A percentile compares a stretch with the other conserved stretches of the same genome.
These are phyloP conservation scores for Oreonectes daqikongensis DNA, from an alignment of 2,797 vertebrate species.

Conservation along the genomic window DNA sequence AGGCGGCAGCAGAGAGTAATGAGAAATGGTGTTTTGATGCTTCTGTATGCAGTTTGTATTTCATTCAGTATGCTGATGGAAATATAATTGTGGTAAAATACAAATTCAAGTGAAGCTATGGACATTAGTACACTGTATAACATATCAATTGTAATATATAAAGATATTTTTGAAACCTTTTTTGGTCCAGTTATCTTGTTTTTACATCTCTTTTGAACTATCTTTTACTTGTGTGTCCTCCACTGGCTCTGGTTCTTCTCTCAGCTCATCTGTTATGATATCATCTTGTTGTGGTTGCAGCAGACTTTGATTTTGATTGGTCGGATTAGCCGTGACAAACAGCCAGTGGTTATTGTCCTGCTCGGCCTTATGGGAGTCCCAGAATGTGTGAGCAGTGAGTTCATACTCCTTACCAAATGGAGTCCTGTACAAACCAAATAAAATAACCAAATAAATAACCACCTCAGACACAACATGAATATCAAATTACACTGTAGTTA, in stretches of 20 bases:
- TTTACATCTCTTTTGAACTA: not conserved
- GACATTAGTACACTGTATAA: not conserved
- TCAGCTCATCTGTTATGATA: constrained; percentile 13
- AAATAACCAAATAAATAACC: constrained; percentile 20
- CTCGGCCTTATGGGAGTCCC: constrained; percentile 85
- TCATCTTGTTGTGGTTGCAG: constrained; percentile 56
- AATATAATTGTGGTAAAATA: not conserved
- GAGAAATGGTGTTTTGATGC: not conserved
- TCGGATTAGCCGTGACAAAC: constrained; percentile 79
- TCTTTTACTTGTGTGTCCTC: constrained; percentile 11
- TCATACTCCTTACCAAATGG: constrained; percentile 86
- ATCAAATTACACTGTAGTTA: not conserved
- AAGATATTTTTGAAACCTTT: not conserved
- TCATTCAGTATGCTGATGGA: not conserved
- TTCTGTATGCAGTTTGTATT: not conserved
- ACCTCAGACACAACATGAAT: constrained; percentile 4
- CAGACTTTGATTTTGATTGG: constrained; percentile 59
- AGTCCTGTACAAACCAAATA: constrained; percentile 73
- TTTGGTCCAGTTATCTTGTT: not conserved
- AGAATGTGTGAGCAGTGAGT: constrained; percentile 84
- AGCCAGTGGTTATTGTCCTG: constrained; percentile 87
- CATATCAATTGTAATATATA: not conserved
- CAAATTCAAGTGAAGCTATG: not conserved
- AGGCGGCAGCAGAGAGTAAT: not conserved
- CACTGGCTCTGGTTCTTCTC: constrained; percentile 1